These are phyloP conservation scores for Scytalopus superciliaris DNA, from an alignment of 2,113 vertebrate species.

Conservation along the genomic window DNA sequence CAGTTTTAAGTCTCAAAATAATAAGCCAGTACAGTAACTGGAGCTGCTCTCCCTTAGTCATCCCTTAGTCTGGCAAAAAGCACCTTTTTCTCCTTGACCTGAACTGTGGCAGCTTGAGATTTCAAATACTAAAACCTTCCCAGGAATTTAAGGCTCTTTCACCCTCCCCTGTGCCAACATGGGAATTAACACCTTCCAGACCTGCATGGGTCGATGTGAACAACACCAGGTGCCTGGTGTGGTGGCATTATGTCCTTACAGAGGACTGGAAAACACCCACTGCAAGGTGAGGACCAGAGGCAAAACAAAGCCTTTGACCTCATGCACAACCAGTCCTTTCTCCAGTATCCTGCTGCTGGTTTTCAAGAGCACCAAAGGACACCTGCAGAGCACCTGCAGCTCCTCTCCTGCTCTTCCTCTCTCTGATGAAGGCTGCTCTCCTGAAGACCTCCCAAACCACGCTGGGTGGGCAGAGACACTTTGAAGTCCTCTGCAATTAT, in stretches of 20 bases:
- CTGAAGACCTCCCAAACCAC: background rate
- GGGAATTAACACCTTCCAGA: background rate
- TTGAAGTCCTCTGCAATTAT: background rate
- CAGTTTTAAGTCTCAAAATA: background rate
- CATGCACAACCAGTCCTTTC: background rate
- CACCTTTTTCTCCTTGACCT: background rate
- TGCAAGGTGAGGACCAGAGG: background rate
- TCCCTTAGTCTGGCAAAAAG: background rate
- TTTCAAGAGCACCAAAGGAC: background rate
- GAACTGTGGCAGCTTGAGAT: background rate
- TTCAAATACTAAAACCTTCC: background rate
- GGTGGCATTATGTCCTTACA: background rate
- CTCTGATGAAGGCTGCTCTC: background rate
- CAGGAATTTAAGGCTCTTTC: background rate
- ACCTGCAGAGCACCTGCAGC: background rate
- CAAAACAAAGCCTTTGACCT: background rate
- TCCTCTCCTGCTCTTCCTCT: background rate
- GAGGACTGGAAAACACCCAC: rapidly evolving
- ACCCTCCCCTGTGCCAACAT: rapidly evolving
- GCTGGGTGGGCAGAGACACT: rapidly evolving
- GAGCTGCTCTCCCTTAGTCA: background rate
- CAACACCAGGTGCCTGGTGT: background rate
- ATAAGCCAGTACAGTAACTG: background rate
- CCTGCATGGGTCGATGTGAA: rapidly evolving
- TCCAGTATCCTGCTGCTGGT: background rate